Evolutionary conservation across 2,113 vertebrate species (phyloP).

Genomic region (Megaceryle maxima): DNA sequence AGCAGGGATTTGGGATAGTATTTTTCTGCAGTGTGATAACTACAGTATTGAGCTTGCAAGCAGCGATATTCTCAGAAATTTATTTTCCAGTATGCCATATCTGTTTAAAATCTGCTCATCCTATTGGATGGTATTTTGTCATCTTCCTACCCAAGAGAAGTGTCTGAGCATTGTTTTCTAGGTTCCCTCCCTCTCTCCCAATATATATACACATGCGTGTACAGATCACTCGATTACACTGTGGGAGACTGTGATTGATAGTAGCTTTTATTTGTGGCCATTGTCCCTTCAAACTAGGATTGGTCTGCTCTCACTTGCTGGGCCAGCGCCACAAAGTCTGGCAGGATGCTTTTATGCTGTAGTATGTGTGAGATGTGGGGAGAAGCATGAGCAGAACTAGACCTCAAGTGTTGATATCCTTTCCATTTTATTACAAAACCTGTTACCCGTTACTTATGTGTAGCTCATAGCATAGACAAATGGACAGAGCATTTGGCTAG

Average conservation of each 20-base stretch:
- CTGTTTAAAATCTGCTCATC: not conserved
- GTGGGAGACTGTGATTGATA: not conserved
- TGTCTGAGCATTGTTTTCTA: not conserved
- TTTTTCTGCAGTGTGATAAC: not conserved
- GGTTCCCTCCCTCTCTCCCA: not conserved
- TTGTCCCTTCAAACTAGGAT: not conserved
- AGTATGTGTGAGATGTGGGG: not conserved
- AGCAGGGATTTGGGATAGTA: not conserved
- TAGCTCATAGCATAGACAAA: rapidly evolving
- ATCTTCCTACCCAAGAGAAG: not conserved
- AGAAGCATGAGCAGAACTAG: not conserved
- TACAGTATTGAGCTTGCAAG: not conserved
- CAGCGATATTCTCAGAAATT: not conserved
- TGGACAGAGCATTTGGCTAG: not conserved
- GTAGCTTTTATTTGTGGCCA: not conserved
- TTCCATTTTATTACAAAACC: not conserved
- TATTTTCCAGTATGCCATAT: not conserved
- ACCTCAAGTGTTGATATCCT: not conserved
- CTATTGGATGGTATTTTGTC: not conserved
- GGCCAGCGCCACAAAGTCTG: not conserved
- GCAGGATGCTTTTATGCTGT: not conserved
- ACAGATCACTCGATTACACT: not conserved
- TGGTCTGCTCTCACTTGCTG: not conserved
- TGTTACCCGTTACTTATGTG: not conserved
- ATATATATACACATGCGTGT: not conserved